Percentiles rank a stretch among this genome's conserved stretches.
Conservation (phyloP, 2,888 invertebrate species). For the Chelonus formosanus region DNA sequence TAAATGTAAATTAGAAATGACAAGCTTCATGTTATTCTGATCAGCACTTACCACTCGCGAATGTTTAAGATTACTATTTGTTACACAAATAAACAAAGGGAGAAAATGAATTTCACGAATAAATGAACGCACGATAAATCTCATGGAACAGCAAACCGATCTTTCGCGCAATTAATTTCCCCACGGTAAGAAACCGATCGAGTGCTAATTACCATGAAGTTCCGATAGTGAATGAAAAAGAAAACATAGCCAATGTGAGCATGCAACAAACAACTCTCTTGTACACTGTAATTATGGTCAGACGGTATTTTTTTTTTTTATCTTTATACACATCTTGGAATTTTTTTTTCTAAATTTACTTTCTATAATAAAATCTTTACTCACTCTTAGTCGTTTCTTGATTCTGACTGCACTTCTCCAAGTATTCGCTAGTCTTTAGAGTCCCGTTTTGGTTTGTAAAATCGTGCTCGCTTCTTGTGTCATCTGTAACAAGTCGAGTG, state of each 20-base stretch:
- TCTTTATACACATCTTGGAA: too few species aligned
- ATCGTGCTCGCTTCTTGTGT: constrained; percentile 51
- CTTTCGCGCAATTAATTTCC: constrained; percentile 23
- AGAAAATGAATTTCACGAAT: constrained; percentile 25
- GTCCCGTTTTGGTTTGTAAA: constrained; percentile 57
- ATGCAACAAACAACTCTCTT: too few species aligned
- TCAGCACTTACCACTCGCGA: constrained; percentile 16
- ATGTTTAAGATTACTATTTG: constrained; percentile 14
- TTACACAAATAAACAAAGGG: constrained; percentile 4
- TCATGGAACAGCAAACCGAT: constrained; percentile 17
- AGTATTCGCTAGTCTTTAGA: constrained; percentile 42
- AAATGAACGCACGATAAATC: constrained; percentile 30
- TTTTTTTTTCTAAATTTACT: too few species aligned
- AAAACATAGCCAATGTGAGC: constrained; percentile 9
- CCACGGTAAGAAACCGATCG: constrained; percentile 19
- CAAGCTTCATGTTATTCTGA: constrained; percentile 16
- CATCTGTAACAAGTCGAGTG: constrained; percentile 54
- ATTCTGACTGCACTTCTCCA: constrained; percentile 34
- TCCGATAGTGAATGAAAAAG: constrained; percentile 6
- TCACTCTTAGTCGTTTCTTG: constrained; percentile 42
- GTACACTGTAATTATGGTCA: too few species aligned
- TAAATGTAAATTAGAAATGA: constrained; percentile 1
- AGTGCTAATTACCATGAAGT: constrained; percentile 30
- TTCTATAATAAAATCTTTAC: neutral
- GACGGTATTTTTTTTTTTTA: too few species aligned